These are phyloP conservation scores for Odontamblyopus rebecca DNA, from an alignment of 2,797 vertebrate genomes.

Conservation along the genomic window DNA sequence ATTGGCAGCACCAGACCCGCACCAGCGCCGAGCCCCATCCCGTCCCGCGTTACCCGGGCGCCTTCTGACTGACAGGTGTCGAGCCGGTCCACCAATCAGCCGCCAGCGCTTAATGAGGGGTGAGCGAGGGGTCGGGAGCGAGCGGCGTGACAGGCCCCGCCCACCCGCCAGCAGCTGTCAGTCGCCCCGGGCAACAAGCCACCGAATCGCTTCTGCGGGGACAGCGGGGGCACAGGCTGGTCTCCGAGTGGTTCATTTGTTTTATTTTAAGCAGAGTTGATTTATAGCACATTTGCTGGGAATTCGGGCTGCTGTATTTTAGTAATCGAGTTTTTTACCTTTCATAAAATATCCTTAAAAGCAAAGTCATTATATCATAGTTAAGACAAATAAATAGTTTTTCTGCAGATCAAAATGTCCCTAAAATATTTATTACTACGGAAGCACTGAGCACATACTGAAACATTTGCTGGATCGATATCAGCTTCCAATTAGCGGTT, in stretches of 20 bases:
- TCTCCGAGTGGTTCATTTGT: neutral
- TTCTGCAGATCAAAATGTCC: too few relatives aligned
- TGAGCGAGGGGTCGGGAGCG: conserved; percentile 48
- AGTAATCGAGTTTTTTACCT: too few relatives aligned
- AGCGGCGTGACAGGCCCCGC: conserved; percentile 56
- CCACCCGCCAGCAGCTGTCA: conserved; percentile 64
- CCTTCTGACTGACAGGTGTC: conserved; percentile 51
- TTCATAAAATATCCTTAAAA: too few relatives aligned
- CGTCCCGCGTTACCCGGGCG: conserved; percentile 17
- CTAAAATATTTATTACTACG: too few relatives aligned
- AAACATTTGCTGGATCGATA: too few relatives aligned
- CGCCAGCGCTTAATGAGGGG: conserved; percentile 65
- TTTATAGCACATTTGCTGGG: neutral
- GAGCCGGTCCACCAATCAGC: conserved; percentile 56
- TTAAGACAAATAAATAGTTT: too few relatives aligned
- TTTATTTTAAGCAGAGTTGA: neutral
- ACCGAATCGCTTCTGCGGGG: conserved; percentile 25
- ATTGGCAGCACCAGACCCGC: conserved; percentile 47
- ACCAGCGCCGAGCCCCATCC: conserved; percentile 31
- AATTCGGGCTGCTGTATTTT: neutral
- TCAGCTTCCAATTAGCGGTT: too few relatives aligned
- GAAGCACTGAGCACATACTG: too few relatives aligned
- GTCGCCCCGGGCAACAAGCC: conserved; percentile 57
- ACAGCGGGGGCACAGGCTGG: neutral
- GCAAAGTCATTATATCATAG: too few relatives aligned